Base-by-base conservation (phyloP, 2,888 invertebrate genomes). In the Melinaea marsaeus region DNA sequence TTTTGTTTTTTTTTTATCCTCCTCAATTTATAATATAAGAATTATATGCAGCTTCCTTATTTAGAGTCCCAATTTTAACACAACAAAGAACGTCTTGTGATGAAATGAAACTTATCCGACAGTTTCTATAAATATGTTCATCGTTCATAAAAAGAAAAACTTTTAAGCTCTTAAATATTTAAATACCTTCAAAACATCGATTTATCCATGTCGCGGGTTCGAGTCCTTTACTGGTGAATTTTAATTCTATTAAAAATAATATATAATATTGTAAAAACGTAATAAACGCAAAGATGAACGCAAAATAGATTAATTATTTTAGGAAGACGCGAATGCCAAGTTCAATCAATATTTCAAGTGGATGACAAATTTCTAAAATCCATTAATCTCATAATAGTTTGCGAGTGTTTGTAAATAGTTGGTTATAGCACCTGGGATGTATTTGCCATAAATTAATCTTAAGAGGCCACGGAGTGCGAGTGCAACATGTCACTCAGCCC, bases 381-480 rank as follows among this genome's bases (percentile, higher is more conserved):
- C 34, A 57, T 54, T 58, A 63, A 4, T 37, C 37, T 37, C 48
- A 7, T 13, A 7, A 66, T 64, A 66, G 57, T 57, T 59, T 56
- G 33, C 22, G 58, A 37, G 13, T 57, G 64, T 60, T 64, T 54
- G 59, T 61, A 59, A 63, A 58, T 35, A 33, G 42, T 34, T 37
- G 45, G 51, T 61, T 47, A 55, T 54, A 34, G 51, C 45, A 60
- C 51, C 33, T 58, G 57, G 57, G 56, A 61, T 22, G 58, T 61
- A 51, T 37, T 33, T 32, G 5, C 45, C 37, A 60, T 62, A 62
- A 59, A 66, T 66, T 57, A 62, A 55, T 7, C 48, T 33, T 46
- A 34, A 34, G 60, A 61, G 61, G 63, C 64, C 64, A 66, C 64
- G 46, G 35, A 35, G 2, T 46, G 34, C 3, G 13, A 60, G 47